A percentile compares a stretch with the other conserved stretches of the same genome.
Evolutionary conservation across 2,888 invertebrate genomes (phyloP).

Genomic region (Cremastobaeus sp.): DNA sequence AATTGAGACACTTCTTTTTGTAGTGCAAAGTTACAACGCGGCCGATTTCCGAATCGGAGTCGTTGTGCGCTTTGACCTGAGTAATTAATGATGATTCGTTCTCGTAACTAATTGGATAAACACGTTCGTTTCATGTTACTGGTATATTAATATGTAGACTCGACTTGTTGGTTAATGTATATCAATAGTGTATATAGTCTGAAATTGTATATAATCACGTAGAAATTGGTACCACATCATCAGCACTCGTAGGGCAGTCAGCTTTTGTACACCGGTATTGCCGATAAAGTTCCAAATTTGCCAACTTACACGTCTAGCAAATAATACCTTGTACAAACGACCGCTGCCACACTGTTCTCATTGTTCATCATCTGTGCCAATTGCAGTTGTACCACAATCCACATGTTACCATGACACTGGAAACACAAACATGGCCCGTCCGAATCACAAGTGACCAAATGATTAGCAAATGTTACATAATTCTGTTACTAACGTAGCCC

Average conservation of each 20-base stretch:
- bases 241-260: neutral
- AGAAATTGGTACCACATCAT: constrained; percentile 19
- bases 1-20: no score
- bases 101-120: constrained; percentile 29
- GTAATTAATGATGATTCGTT: constrained; percentile 26
- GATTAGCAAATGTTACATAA: no score
- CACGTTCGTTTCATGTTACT: constrained; percentile 38
- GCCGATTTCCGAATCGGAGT: neutral
- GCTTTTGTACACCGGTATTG: no score
- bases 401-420: constrained; percentile 21
- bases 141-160: constrained; percentile 38
- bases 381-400: constrained; percentile 31
- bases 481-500: no score
- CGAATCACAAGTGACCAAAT: no score
- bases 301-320: no score
- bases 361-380: constrained; percentile 40
- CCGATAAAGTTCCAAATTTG: no score
- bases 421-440: constrained; percentile 1
- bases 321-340: no score
- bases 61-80: constrained; percentile 31
- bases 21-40: constrained; percentile 42
- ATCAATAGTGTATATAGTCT: constrained; percentile 35
- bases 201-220: constrained; percentile 46
- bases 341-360: no score
- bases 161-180: constrained; percentile 14